phyloP scores from a whole-genome alignment of 2,113 vertebrate species.

The Tor tambroides region DNA sequence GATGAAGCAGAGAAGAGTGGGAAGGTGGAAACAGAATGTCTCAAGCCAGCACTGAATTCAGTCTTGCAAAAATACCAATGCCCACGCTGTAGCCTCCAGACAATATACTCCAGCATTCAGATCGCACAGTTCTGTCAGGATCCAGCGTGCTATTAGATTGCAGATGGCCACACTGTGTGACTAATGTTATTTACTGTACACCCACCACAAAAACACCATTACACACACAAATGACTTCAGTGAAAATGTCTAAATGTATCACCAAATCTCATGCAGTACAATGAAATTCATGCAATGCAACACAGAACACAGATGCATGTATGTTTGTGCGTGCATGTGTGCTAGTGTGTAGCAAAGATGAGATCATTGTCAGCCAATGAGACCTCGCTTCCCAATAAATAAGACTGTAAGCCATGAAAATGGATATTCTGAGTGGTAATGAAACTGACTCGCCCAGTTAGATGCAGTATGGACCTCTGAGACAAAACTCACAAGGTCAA shows the following conservation, averaged over 20 bases:
- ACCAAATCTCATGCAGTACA: background rate
- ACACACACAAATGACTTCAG: background rate
- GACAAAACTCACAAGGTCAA: slow-evolving; percentile 1
- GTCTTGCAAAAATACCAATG: slow-evolving; percentile 8
- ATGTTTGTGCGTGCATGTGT: background rate
- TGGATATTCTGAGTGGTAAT: slow-evolving; percentile 21
- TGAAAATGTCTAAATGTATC: background rate
- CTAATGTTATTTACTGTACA: background rate
- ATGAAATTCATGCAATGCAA: background rate
- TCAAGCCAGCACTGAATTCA: background rate
- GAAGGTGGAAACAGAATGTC: background rate
- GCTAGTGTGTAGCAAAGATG: slow-evolving; percentile 2
- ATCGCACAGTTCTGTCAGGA: background rate
- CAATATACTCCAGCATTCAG: background rate
- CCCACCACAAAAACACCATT: background rate
- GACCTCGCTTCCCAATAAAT: background rate
- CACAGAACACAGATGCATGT: slow-evolving; percentile 3
- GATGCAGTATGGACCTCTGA: slow-evolving; percentile 4
- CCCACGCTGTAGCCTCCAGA: background rate
- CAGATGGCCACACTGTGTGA: background rate
- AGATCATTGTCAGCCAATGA: slow-evolving; percentile 21
- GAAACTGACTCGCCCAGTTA: background rate
- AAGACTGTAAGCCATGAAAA: slow-evolving; percentile 23
- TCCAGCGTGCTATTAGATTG: background rate
- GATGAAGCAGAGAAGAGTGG: background rate